Evolutionary conservation across 53 echinoderm and acorn worm genomes (phyloP).

Genomic region (Holothuria scabra): DNA sequence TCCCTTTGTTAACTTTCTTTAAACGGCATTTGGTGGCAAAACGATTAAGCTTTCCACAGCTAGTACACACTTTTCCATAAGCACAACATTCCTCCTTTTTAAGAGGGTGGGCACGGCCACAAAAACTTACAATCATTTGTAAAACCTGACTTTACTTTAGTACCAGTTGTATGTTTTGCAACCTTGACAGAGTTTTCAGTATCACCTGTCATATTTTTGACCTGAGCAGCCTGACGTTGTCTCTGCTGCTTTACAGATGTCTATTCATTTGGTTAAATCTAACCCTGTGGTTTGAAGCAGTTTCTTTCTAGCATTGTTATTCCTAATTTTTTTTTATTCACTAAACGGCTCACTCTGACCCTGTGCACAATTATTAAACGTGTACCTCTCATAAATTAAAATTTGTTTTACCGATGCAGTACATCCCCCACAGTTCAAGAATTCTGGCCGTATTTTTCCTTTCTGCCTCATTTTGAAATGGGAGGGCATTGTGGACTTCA

Average conservation of each 20-base stretch:
- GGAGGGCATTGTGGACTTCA: slow-evolving; percentile 46
- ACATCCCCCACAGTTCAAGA: slow-evolving; percentile 50
- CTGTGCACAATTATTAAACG: slow-evolving; percentile 47
- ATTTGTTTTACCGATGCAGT: slow-evolving; percentile 42
- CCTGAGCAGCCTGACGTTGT: slow-evolving; percentile 7
- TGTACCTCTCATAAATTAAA: slow-evolving; percentile 45
- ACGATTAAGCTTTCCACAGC: neutral
- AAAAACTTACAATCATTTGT: slow-evolving; percentile 39
- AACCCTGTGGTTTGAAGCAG: slow-evolving; percentile 37
- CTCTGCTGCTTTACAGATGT: slow-evolving; percentile 32
- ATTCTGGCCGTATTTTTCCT: slow-evolving; percentile 39
- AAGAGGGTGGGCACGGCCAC: neutral
- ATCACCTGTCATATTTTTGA: neutral
- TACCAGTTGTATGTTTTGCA: neutral
- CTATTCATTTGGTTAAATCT: slow-evolving; percentile 33
- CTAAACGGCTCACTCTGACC: slow-evolving; percentile 24
- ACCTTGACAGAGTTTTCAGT: neutral
- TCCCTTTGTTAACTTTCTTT: slow-evolving; percentile 1
- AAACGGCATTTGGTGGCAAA: slow-evolving; percentile 19
- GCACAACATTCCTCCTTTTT: slow-evolving; percentile 43
- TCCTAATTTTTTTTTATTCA: slow-evolving; percentile 17
- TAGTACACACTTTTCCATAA: slow-evolving; percentile 15
- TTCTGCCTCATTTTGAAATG: slow-evolving; percentile 51
- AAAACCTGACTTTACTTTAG: neutral
- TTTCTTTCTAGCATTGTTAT: neutral